Evolutionary conservation across 2,888 invertebrate genomes (phyloP).

Genomic region (Noctua comes): DNA sequence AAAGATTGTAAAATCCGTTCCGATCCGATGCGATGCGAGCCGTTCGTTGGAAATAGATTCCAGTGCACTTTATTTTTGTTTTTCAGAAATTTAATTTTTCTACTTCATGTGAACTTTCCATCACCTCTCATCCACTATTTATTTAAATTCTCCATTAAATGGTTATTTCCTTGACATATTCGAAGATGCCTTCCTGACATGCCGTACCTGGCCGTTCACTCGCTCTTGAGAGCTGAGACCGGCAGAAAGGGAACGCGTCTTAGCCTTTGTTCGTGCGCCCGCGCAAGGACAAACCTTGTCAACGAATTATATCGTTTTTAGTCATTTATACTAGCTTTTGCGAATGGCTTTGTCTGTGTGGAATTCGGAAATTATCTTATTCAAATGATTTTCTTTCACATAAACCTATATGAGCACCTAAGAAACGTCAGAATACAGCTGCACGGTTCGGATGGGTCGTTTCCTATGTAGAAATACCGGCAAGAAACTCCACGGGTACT

Average conservation of each 20-base stretch:
- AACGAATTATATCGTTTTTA: slow-evolving; percentile 38
- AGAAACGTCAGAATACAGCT: background rate
- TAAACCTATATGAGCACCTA: background rate
- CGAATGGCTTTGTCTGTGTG: background rate
- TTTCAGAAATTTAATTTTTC: background rate
- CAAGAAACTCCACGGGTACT: background rate
- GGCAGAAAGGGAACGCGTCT: slow-evolving; percentile 60
- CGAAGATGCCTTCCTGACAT: slow-evolving; percentile 67
- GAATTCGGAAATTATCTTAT: background rate
- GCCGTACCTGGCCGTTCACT: slow-evolving; percentile 62
- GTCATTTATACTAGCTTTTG: slow-evolving; percentile 8
- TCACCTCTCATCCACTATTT: background rate
- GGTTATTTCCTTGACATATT: slow-evolving; percentile 69
- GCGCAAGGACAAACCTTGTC: slow-evolving; percentile 60
- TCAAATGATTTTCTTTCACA: background rate
- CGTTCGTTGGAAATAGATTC: background rate
- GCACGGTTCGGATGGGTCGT: background rate
- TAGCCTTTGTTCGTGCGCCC: slow-evolving; percentile 19
- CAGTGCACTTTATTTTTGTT: background rate
- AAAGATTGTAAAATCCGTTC: no score
- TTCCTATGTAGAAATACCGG: background rate
- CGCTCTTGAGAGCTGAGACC: slow-evolving; percentile 59
- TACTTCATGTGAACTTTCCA: background rate
- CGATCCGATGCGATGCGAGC: no score
- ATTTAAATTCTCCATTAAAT: slow-evolving; percentile 3